These are phyloP conservation scores for Decapterus maruadsi DNA, from an alignment of 2,797 vertebrate species.

Conservation along the genomic window DNA sequence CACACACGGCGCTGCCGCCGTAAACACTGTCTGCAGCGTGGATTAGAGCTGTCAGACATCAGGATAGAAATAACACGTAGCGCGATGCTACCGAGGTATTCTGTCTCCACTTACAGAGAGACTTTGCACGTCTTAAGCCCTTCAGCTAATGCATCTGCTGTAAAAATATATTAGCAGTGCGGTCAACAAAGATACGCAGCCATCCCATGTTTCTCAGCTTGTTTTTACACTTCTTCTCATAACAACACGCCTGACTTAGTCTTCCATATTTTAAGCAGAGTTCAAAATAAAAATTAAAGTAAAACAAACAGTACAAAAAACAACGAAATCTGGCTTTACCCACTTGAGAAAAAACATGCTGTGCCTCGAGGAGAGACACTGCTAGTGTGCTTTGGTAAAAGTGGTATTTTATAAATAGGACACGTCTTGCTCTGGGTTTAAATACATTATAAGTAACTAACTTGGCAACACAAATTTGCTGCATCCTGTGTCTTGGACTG, in stretches of 20 bases:
- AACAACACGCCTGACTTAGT: neutral
- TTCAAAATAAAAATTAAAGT: neutral
- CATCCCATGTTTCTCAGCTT: neutral
- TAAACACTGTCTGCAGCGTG: constrained; percentile 75
- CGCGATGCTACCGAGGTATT: constrained; percentile 25
- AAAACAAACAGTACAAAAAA: no score
- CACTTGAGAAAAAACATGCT: neutral
- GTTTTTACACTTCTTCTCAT: neutral
- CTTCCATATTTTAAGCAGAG: neutral
- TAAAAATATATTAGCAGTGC: neutral
- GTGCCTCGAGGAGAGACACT: neutral
- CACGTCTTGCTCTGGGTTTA: neutral
- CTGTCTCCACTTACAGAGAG: constrained; percentile 17
- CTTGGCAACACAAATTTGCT: neutral
- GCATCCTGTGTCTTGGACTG: neutral
- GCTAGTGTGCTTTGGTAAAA: neutral
- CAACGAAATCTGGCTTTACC: neutral
- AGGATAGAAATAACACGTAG: constrained; percentile 62
- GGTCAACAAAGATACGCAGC: neutral
- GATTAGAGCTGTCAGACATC: constrained; percentile 52
- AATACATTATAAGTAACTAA: neutral
- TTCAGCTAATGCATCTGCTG: neutral
- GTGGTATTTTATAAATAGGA: neutral
- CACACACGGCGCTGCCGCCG: constrained; percentile 39
- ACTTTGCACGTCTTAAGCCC: neutral